Conservation (phyloP, 92 coral and sea anemone species). For the Blastomussa wellsi region DNA sequence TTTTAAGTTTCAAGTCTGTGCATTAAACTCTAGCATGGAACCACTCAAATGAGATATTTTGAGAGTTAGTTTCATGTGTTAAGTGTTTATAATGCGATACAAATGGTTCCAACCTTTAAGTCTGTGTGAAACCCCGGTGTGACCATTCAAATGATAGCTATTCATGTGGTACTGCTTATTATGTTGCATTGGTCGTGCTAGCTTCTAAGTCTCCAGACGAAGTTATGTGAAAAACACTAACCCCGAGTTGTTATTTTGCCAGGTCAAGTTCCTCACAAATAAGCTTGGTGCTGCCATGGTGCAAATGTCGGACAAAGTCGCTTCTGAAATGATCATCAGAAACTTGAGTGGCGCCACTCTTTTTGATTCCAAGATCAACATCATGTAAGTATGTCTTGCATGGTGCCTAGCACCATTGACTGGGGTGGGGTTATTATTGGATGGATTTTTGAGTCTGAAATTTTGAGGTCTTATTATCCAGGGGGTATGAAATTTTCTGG, state of each 20-base stretch:
- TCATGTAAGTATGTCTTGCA: conserved; percentile 73
- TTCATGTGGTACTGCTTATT: background rate
- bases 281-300: conserved; percentile 99
- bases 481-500: too few species aligned
- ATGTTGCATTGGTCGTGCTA: background rate
- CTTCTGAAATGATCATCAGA: conserved; percentile 97
- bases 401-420: background rate
- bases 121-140: background rate
- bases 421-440: too few species aligned
- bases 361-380: conserved; percentile 94
- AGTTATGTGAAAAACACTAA: background rate
- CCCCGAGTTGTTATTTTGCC: background rate
- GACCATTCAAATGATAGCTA: background rate
- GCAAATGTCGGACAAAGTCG: conserved; percentile 98
- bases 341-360: conserved; percentile 92
- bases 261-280: conserved; percentile 97
- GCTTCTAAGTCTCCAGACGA: background rate
- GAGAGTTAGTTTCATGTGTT: background rate
- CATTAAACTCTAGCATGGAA: background rate
- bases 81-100: background rate
- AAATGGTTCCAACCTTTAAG: background rate
- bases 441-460: too few species aligned
- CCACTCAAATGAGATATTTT: background rate
- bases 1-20: background rate
- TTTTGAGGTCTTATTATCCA: too few species aligned